phyloP scores from a whole-genome alignment of 2,113 vertebrate genomes.

The Lophius piscatorius region DNA sequence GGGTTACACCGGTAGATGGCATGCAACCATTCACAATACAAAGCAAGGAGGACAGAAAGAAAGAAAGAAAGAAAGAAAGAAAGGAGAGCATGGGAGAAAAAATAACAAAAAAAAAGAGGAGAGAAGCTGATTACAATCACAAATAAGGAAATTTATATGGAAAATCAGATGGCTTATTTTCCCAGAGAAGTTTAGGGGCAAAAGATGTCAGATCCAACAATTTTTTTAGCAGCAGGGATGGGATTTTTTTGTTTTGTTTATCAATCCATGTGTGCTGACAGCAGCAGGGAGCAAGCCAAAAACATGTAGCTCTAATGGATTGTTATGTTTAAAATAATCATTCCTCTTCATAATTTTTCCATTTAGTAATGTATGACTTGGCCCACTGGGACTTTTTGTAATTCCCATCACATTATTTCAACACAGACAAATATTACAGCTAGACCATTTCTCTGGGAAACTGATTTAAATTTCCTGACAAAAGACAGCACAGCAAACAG shows the following conservation, averaged over 20 bases:
- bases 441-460: conserved; percentile 72
- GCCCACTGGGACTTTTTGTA: conserved; percentile 2
- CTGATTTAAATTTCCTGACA: conserved; percentile 77
- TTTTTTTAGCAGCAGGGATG: conserved; percentile 36
- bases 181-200: conserved; percentile 84
- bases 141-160: conserved; percentile 86
- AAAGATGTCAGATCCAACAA: conserved; percentile 22
- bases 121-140: conserved; percentile 98
- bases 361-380: background rate
- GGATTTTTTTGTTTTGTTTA: conserved; percentile 15
- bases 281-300: conserved; percentile 12
- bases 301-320: conserved; percentile 4
- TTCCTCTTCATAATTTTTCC: background rate
- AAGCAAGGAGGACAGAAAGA: conserved; percentile 87
- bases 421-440: conserved; percentile 13
- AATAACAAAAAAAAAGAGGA: conserved; percentile 85
- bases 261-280: conserved; percentile 2
- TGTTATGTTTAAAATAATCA: background rate
- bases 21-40: conserved; percentile 93
- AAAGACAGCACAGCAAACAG: conserved; percentile 72
- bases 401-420: conserved; percentile 29
- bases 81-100: conserved; percentile 87
- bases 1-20: conserved; percentile 97
- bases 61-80: conserved; percentile 67
- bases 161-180: conserved; percentile 87